Evolutionary conservation across 2,113 vertebrate genomes (phyloP).

Genomic region (Hassar affinis): DNA sequence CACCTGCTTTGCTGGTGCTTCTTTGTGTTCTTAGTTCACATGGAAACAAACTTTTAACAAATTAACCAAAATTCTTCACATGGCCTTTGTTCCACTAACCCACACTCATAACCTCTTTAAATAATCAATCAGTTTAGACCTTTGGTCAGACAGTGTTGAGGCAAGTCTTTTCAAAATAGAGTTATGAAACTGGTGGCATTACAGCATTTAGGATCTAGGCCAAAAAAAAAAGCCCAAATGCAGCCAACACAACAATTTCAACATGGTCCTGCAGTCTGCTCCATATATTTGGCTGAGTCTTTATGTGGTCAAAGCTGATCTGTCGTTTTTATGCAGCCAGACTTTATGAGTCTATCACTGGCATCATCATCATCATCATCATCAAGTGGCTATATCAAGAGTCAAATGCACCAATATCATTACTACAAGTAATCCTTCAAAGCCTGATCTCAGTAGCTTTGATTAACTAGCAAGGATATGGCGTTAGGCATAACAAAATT

Average conservation of each 20-base stretch:
- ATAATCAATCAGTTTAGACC: background rate
- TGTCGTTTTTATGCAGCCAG: background rate
- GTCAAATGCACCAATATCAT: background rate
- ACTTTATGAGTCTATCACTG: background rate
- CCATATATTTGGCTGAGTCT: background rate
- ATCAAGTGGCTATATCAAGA: background rate
- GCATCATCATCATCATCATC: background rate
- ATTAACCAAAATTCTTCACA: background rate
- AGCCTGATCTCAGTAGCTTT: background rate
- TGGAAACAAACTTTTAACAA: background rate
- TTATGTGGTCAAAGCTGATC: background rate
- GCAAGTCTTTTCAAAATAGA: background rate
- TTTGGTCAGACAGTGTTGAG: background rate
- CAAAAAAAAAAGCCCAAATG: background rate
- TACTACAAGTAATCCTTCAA: background rate
- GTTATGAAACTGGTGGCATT: background rate
- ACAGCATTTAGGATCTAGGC: background rate
- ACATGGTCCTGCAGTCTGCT: background rate
- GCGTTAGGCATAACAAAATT: background rate
- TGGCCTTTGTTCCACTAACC: slow-evolving; percentile 24
- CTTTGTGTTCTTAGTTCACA: background rate
- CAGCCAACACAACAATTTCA: background rate
- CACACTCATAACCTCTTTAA: background rate
- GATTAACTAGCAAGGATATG: background rate
- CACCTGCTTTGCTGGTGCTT: background rate